Percentiles rank a stretch among this genome's conserved stretches.
Conservation (phyloP, 2,797 vertebrate species). For the Sebastes trivittatus region DNA sequence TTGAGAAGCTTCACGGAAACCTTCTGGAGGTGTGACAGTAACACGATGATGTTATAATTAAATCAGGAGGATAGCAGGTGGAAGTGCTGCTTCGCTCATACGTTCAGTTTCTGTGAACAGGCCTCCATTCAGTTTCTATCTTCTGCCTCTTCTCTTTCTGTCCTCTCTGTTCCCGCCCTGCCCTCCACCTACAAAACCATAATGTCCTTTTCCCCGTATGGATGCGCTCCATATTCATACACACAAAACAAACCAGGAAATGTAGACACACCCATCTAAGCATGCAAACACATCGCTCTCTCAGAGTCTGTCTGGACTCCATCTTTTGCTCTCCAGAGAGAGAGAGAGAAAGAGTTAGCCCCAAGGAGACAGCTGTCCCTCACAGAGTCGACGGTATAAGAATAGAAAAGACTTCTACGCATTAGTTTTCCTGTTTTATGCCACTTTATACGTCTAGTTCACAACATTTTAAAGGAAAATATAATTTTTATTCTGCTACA, state of each 20-base stretch:
- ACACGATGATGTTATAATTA: conserved; percentile 8
- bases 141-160: background rate
- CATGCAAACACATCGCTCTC: conserved; percentile 29
- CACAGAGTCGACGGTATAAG: conserved; percentile 44
- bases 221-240: background rate
- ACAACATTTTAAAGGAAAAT: background rate
- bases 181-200: conserved; percentile 3
- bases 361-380: conserved; percentile 70
- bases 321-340: conserved; percentile 10
- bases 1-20: background rate
- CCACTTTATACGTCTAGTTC: background rate
- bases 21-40: conserved; percentile 25
- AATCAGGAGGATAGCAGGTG: conserved; percentile 35
- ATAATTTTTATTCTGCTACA: background rate
- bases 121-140: conserved; percentile 8
- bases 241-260: conserved; percentile 17
- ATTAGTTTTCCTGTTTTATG: background rate
- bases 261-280: conserved; percentile 37
- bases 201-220: background rate
- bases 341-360: conserved; percentile 6
- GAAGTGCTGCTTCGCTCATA: conserved; percentile 18
- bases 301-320: conserved; percentile 8
- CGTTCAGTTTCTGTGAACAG: conserved; percentile 17
- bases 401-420: conserved; percentile 42
- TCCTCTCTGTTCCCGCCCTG: background rate